Evolutionary conservation across 2,888 invertebrate species (phyloP), one percentile per base, ranked within the genome.

Genomic region (Dichetophora obliterata): DNA sequence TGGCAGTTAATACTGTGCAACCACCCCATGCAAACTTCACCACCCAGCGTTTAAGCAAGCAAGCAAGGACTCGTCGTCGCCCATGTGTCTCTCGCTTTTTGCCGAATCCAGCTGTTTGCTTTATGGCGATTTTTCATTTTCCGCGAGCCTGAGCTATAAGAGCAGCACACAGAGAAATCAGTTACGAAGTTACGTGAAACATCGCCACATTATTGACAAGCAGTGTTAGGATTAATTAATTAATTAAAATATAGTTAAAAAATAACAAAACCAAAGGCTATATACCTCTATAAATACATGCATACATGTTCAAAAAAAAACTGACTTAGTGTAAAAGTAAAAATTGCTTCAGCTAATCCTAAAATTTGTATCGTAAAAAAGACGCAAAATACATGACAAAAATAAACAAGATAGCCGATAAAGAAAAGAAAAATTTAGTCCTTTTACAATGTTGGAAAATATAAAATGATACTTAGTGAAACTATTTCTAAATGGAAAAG

Each of bases 161-260:
- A 70, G 54, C n/a, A 54, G 27, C 27, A 19, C 22, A 63, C 61
- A 27, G 22, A 63, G 75, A 80, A 83, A 78, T 83, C 81, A 83
- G 83, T 83, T 79, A 79, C 77, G 81, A 80, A 82, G 80, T 81
- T 81, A 81, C 82, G 81, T 81, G 82, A 81, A 80, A 79, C 81
- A 76, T 76, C 69, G 63, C 34, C 75, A 77, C 76, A 77, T 48
- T 72, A 77, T 48, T 72, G 73, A 59, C 50, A 68, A 9, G 14
- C 3, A 57, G 5, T 8, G 8, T n/a, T 31, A 14, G 43, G 37
- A 66, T 22, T 27, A 75, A 59, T 37, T 27, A 75, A 59, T 37
- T 16, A 48, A 43, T 52, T 54, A 4, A 24, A 11, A 69, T 69
- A 52, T 22, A 19, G 59, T 16, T 54, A 34, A 65, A 65, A 31